A percentile compares a stretch with the other conserved stretches of the same genome.
Conservation (phyloP, 1,140 invertebrate genomes). For the Papilio polyxenes region DNA sequence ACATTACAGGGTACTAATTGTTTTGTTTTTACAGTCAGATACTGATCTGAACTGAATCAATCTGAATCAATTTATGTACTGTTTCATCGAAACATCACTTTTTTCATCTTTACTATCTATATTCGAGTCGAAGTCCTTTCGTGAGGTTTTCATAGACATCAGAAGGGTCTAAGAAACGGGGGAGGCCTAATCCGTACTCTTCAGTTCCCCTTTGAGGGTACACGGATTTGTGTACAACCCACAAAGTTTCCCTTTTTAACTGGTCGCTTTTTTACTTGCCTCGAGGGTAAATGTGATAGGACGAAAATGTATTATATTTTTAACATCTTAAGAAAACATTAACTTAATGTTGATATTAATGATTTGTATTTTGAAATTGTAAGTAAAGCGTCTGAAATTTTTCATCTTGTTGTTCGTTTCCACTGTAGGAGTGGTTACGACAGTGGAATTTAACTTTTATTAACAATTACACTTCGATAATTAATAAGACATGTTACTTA, state of each 20-base stretch:
- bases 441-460: background rate
- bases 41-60: too few relatives aligned
- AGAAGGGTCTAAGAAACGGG: conserved; percentile 28
- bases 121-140: background rate
- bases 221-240: conserved; percentile 30
- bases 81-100: too few relatives aligned
- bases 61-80: too few relatives aligned
- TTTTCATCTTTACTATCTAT: background rate
- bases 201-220: conserved; percentile 21
- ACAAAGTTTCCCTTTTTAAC: conserved; percentile 33
- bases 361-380: too few relatives aligned
- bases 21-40: too few relatives aligned
- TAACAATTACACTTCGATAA: background rate
- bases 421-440: background rate
- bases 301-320: background rate
- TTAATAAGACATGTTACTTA: background rate
- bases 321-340: background rate
- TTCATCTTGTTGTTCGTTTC: too few relatives aligned
- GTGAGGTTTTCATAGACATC: conserved; percentile 12
- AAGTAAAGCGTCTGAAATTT: too few relatives aligned
- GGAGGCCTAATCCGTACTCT: conserved; percentile 27
- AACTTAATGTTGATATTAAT: too few relatives aligned
- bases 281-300: background rate
- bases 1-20: too few relatives aligned
- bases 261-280: conserved; percentile 11